Percentiles rank a stretch among this genome's conserved stretches.
Conservation (phyloP, 2,797 vertebrate species). For the Poliocrania exsul region DNA sequence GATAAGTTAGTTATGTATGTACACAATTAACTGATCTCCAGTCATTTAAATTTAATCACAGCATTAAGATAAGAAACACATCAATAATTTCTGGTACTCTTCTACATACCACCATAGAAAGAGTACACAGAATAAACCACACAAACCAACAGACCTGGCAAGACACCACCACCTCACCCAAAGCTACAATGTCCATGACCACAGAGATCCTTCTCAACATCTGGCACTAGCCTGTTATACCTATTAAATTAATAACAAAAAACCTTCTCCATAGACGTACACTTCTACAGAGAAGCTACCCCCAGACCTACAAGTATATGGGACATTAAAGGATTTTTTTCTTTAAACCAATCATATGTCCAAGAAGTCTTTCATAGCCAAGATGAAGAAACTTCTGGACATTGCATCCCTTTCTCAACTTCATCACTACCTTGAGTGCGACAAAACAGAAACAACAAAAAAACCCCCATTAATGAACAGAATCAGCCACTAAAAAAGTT, state of each 20-base stretch:
- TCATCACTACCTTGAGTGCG: neutral
- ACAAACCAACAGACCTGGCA: neutral
- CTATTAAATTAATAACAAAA: neutral
- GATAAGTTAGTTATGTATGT: neutral
- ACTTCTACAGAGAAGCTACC: neutral
- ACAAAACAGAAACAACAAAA: neutral
- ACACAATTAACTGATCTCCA: conserved; percentile 6
- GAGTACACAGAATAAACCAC: neutral
- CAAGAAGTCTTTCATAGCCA: neutral
- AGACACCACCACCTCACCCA: neutral
- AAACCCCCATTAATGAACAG: neutral
- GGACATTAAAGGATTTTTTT: neutral
- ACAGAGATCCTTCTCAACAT: neutral
- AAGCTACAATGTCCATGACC: neutral
- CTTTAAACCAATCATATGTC: neutral
- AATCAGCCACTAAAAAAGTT: neutral
- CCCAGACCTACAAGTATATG: neutral
- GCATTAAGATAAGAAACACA: conserved; percentile 27
- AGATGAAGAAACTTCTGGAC: neutral
- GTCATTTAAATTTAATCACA: conserved; percentile 21
- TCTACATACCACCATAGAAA: neutral
- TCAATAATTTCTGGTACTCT: neutral
- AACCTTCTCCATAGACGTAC: neutral
- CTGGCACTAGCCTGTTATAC: neutral
- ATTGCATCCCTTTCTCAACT: neutral